Percentiles rank a stretch among this genome's conserved stretches.
Evolutionary conservation across 2,797 vertebrate species (phyloP).

Genomic region (Botia almorhae): DNA sequence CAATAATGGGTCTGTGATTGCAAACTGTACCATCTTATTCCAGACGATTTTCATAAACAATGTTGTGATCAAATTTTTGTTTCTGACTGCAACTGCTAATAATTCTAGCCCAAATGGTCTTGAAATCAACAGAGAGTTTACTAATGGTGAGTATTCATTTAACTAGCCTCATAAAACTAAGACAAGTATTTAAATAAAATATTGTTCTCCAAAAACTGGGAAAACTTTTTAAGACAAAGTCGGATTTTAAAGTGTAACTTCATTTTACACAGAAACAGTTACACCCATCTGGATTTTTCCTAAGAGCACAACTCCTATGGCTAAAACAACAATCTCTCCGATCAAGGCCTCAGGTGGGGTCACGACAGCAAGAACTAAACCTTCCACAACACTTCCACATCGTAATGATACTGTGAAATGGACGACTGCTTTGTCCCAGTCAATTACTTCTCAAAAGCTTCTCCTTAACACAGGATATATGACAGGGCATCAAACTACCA

Average conservation of each 20-base stretch:
- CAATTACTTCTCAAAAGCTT: background rate
- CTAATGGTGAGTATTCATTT: slow-evolving; percentile 51
- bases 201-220: too few species aligned
- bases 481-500: background rate
- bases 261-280: background rate
- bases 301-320: background rate
- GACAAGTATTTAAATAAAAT: background rate
- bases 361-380: background rate
- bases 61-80: background rate
- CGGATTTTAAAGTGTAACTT: background rate
- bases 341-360: background rate
- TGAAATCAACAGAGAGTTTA: slow-evolving; percentile 46
- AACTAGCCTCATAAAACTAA: background rate
- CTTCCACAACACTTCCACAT: background rate
- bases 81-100: accelerated
- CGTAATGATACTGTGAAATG: background rate
- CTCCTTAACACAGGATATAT: background rate
- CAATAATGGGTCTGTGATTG: slow-evolving; percentile 68
- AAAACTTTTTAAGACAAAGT: background rate
- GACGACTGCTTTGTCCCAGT: background rate
- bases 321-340: background rate
- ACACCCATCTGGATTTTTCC: slow-evolving; percentile 20
- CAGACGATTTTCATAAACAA: background rate
- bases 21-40: slow-evolving; percentile 61
- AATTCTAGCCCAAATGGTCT: slow-evolving; percentile 38